Evolutionary conservation across 2,888 invertebrate genomes (phyloP), one percentile per base, ranked within the genome.

Genomic region (Andrena trimmerana): DNA sequence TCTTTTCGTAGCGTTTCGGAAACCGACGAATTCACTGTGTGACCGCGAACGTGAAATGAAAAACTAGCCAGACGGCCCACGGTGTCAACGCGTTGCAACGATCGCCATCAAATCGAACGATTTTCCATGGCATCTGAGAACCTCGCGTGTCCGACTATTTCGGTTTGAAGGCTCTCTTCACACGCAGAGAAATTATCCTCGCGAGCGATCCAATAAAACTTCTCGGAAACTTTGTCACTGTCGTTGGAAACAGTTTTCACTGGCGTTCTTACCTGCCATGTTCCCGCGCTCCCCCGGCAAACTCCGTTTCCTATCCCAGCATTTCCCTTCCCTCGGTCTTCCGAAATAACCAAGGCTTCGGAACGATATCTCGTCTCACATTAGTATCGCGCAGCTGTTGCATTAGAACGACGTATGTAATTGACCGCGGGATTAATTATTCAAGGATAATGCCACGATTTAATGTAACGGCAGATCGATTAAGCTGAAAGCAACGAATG

Each of bases 161-260:
- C 59, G 57, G 20, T 6, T 59, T 8, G 48, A 33, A 33, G 57
- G 33, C 57, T 48, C 31, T 59, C 50, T 24, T 20, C 59, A 65
- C 42, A 29, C 77, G 24, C n/a, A 13, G 59, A 16, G 65, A 57
- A 78, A 72, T 66, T 72, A 66, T 78, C 72, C 66, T 66, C 27
- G 2, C 29, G 50, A 13, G 36, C 66, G 73, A 60, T 73, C 66
- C 66, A 62, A 73, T 73, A 78, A 73, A 78, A 73, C 65, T 67
- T 60, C 20, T 31, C 36, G 50, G 33, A 24, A 67, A 72, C 66
- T 78, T 66, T 42, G 66, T 52, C 66, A 29, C 31, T 52, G 72
- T 60, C 72, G 60, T 48, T 36, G 10, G 65, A 16, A 76, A 59
- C 48, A 8, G 65, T 78, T 66, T 42, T 20, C 42, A 7, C 2